Evolutionary conservation across 23 tunicate genomes (phyloP), one percentile per base, ranked within the genome.

Genomic region (Styela clava): DNA sequence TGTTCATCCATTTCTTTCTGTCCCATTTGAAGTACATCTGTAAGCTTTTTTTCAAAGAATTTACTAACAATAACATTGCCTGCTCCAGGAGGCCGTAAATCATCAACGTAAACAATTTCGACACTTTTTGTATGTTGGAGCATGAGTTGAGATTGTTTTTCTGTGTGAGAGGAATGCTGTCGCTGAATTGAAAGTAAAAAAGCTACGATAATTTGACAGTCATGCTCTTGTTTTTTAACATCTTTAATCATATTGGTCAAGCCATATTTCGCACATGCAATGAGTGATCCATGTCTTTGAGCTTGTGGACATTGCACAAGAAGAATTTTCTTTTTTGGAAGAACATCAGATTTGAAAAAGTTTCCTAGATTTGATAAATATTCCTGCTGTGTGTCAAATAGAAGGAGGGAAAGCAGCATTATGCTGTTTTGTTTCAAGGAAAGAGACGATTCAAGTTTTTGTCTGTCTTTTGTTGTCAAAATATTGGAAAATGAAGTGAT

Each of bases 251-350:
- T 85, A 78, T 85, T 79, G 35, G 35, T 79, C 21, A 82, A 73
- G 29, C 71, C 29, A 69, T 77, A 85, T 56, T 85, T 85, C 25
- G 89, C 89, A 69, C 89, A 85, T 30, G 74, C 84, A 25, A 85
- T 69, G 34, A 85, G 62, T 23, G 69, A 32, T 1, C 78, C 73
- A 52, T 79, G 84, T 16, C 29, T 31, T 68, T 85, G 89, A 16
- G 84, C 89, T 30, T 84, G 88, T 1, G 94, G 81, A 65, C 94
- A 89, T 63, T 89, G 94, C 61, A 89, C 73, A 64, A 89, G 78
- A 69, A 89, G 52, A 33, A 84, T 62, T 27, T 61, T 19, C 34
- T 35, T 35, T 16, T 22, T 32, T 2, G 64, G 3, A 5, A 5
- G 7, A 24, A 3, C 2, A 30, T 5, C 5, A 3, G 3, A 3